A percentile compares a stretch with the other conserved stretches of the same genome.
Conservation (phyloP, 2,113 vertebrate genomes). For the Willisornis vidua region DNA sequence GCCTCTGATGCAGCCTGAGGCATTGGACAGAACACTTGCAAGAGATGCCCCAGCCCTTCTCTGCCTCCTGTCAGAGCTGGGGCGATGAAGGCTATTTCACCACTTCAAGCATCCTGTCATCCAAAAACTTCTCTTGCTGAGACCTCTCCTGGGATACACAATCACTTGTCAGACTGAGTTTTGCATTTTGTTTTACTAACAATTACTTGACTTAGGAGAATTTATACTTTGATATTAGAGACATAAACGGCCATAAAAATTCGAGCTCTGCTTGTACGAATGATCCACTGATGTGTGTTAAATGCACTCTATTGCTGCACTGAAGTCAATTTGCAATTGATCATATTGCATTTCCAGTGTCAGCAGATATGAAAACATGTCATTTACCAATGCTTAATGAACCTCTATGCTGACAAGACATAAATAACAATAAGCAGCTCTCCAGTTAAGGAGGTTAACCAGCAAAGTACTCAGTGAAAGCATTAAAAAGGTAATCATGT, state of each 20-base stretch:
- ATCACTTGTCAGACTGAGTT: background rate
- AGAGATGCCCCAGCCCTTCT: background rate
- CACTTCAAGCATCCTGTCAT: background rate
- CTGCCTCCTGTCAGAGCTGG: background rate
- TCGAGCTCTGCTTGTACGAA: slow-evolving; percentile 44
- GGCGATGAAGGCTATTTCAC: background rate
- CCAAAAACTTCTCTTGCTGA: background rate
- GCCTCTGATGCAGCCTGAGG: background rate
- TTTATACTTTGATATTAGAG: slow-evolving; percentile 48
- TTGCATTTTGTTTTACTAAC: background rate
- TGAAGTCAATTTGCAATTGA: slow-evolving; percentile 37
- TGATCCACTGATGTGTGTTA: slow-evolving; percentile 60
- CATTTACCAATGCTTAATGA: slow-evolving; percentile 57
- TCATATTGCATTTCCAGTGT: slow-evolving; percentile 38
- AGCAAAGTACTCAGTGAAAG: slow-evolving; percentile 12
- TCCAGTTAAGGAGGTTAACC: slow-evolving; percentile 54
- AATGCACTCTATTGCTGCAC: slow-evolving; percentile 45
- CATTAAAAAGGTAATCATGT: slow-evolving; percentile 48
- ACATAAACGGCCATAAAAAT: slow-evolving; percentile 56
- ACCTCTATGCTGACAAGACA: slow-evolving; percentile 27
- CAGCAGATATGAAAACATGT: slow-evolving; percentile 49
- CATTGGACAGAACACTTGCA: accelerated
- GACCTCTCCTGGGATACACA: accelerated
- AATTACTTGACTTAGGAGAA: background rate
- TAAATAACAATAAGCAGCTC: slow-evolving; percentile 65